Conservation (phyloP, 2,797 vertebrate genomes). For the Brachyrhaphis roseni region DNA sequence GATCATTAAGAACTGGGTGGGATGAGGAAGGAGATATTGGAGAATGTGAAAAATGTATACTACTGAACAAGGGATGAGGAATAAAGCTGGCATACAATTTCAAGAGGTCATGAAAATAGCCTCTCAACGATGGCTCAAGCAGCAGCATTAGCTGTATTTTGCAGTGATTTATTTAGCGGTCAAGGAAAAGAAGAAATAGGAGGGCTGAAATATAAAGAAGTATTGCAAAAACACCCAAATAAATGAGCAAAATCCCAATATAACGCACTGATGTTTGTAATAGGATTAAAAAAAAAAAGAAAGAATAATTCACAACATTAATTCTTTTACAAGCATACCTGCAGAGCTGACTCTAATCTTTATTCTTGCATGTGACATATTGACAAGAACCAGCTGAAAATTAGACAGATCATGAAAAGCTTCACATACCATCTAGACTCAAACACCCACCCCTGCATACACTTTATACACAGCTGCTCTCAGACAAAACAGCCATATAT, state of each 20-base stretch:
- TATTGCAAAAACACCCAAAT: background rate
- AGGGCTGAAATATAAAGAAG: constrained; percentile 9
- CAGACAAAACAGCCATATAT: background rate
- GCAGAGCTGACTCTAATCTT: constrained; percentile 17
- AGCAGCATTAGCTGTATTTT: background rate
- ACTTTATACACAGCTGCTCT: background rate
- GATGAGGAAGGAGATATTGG: constrained; percentile 15
- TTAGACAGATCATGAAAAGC: constrained; percentile 13
- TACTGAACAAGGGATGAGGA: constrained; percentile 11
- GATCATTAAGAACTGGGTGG: constrained; percentile 15
- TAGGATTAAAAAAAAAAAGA: no score
- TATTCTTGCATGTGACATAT: background rate
- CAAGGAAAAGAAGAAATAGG: background rate
- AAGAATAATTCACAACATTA: background rate
- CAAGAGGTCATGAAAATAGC: constrained; percentile 44
- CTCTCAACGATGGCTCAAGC: constrained; percentile 22
- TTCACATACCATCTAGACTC: constrained; percentile 20
- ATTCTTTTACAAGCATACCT: background rate
- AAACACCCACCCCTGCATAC: background rate
- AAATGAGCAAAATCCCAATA: background rate
- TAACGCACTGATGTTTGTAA: background rate
- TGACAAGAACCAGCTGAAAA: constrained; percentile 19
- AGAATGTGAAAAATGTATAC: constrained; percentile 24
- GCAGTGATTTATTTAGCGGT: constrained; percentile 5
- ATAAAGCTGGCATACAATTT: constrained; percentile 13